Evolutionary conservation across 2,113 vertebrate species (phyloP).

Genomic region (Nycticebus coucang): DNA sequence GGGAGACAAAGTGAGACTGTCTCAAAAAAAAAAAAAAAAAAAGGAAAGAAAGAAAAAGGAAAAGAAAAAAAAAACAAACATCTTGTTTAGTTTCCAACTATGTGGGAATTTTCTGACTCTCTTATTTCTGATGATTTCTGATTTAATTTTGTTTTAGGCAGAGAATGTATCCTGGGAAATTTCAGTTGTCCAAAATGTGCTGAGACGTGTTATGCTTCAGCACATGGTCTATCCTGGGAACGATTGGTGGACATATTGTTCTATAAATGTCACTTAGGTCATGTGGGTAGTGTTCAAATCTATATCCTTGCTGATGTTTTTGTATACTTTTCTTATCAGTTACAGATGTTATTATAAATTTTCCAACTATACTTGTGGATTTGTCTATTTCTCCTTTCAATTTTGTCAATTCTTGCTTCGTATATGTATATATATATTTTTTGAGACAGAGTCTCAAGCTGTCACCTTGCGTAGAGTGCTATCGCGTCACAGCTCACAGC

Average conservation of each 20-base stretch:
- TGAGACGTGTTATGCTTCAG: background rate
- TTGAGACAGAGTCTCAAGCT: too few species aligned
- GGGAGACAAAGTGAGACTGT: too few species aligned
- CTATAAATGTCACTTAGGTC: background rate
- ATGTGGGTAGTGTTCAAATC: background rate
- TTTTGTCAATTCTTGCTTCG: background rate
- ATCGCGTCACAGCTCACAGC: too few species aligned
- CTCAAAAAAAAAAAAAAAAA: too few species aligned
- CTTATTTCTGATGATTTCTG: background rate
- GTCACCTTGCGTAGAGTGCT: too few species aligned
- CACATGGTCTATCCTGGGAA: background rate
- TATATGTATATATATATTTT: background rate
- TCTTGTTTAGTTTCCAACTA: background rate
- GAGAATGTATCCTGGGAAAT: background rate
- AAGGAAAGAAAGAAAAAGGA: too few species aligned
- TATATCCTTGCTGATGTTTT: background rate
- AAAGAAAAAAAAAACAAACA: background rate
- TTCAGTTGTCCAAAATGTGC: background rate
- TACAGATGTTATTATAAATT: background rate
- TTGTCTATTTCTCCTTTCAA: background rate
- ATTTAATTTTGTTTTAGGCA: background rate
- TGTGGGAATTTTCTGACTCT: background rate
- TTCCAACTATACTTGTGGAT: background rate
- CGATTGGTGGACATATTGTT: background rate
- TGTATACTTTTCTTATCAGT: background rate